Base-by-base conservation (phyloP, 2,888 invertebrate species). In the Pandemis corylana region DNA sequence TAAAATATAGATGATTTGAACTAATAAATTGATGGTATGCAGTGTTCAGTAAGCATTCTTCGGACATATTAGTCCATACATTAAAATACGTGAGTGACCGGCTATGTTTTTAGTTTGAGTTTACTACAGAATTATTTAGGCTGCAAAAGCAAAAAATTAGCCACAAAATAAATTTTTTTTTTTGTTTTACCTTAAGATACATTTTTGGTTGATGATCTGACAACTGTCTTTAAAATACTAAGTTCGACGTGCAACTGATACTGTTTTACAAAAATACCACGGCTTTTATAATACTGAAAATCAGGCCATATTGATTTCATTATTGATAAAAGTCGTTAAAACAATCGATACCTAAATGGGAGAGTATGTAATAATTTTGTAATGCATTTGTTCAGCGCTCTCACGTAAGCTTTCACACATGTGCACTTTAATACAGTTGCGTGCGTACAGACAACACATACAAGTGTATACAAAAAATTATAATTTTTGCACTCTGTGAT, bases 281-380 rank as follows among this genome's bases (percentile, higher is more conserved):
- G 53, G 3, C 53, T 71, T 71, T 71, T 71, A 71, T 71, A 71
- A 44, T 28, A 28, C 62, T 51, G 51, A 63, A 36, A 51, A 69
- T 10, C 15, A 70, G 41, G 63, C 51, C 61, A 15, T 2, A 41
- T 41, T n/a, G n/a, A 41, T 41, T 53, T 67, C 13, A 68, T 42
- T 53, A n/a, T 20, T 15, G 56, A 42, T 42, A n/a, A 67, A n/a
- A 28, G 53, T n/a, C 41, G 36, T 51, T 67, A 67, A 67, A 67
- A 67, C 36, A 41, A 67, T 53, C 51, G 15, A 15, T 41, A 64
- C 15, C 64, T 4, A 46, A 64, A 64, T 46, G 12, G 64, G 44
- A 46, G 15, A 41, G 15, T 64, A 6, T 64, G 64, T 46, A 64
- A 64, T 20, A 44, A 46, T 64, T 44, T 64, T 46, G 63, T 63